Evolutionary conservation across 2,113 vertebrate genomes (phyloP).

Genomic region (Laterallus jamaicensis): DNA sequence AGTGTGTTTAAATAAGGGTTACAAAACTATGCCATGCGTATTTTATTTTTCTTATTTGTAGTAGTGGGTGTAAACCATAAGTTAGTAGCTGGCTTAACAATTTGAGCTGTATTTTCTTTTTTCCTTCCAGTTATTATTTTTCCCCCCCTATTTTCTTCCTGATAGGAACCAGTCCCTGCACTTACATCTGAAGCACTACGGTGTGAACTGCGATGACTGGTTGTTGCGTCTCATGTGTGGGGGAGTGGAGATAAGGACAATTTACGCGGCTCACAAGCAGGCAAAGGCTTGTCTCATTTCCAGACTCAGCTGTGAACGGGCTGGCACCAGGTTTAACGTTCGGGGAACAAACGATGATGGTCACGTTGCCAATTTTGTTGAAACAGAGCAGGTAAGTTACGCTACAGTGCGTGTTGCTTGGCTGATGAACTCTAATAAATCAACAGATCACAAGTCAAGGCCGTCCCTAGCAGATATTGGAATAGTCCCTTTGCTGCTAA

Average conservation of each 20-base stretch:
- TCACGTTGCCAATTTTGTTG: conserved; percentile 97
- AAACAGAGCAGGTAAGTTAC: conserved; percentile 91
- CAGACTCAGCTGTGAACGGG: conserved; percentile 93
- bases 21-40: not conserved
- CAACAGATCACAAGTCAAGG: not conserved
- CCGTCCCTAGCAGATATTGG: not conserved
- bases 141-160: not conserved
- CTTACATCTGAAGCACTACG: conserved; percentile 95
- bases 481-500: conserved; percentile 15
- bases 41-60: not conserved
- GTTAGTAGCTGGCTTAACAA: not conserved
- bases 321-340: conserved; percentile 95
- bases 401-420: not conserved
- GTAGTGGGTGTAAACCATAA: not conserved
- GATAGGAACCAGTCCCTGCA: conserved; percentile 95
- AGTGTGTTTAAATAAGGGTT: not conserved
- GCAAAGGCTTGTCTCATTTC: conserved; percentile 98
- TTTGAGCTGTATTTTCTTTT: not conserved
- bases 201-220: conserved; percentile 97
- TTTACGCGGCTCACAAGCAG: conserved; percentile 97
- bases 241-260: conserved; percentile 95
- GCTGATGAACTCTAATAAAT: not conserved
- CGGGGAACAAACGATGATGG: conserved; percentile 97
- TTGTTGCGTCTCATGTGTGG: conserved; percentile 95
- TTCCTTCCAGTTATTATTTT: not conserved